These are phyloP conservation scores for Melangyna quadrimaculata DNA, from an alignment of 2,888 invertebrate genomes.

Conservation along the genomic window DNA sequence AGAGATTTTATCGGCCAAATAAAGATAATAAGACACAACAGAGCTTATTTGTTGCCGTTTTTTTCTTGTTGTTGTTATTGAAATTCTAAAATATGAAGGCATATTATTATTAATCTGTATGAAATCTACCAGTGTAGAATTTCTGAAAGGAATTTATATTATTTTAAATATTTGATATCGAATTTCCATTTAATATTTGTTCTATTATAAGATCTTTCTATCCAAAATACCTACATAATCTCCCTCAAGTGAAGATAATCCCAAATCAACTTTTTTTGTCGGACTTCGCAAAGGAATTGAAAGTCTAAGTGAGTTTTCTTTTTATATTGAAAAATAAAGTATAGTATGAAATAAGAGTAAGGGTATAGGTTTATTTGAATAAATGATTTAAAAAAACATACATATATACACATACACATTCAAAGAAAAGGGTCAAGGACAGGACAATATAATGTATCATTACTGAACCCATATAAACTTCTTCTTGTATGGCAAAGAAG, in stretches of 20 bases:
- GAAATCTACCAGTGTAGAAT: conserved; percentile 3
- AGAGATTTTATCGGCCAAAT: background rate
- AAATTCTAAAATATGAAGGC: background rate
- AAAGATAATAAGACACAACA: background rate
- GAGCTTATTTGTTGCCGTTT: background rate
- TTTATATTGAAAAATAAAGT: conserved; percentile 14
- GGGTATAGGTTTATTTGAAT: background rate
- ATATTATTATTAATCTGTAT: background rate
- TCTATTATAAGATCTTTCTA: background rate
- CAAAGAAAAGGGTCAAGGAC: conserved; percentile 9
- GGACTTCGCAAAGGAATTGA: conserved; percentile 21
- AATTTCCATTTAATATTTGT: background rate
- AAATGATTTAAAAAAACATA: background rate
- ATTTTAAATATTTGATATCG: conserved; percentile 20
- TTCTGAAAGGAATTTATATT: background rate
- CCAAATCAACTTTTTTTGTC: conserved; percentile 4
- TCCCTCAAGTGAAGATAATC: conserved; percentile 1
- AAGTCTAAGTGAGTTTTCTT: background rate
- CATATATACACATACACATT: background rate
- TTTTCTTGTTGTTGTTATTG: background rate
- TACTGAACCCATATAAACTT: background rate
- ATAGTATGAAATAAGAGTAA: background rate
- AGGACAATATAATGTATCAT: conserved; percentile 9
- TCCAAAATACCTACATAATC: background rate
- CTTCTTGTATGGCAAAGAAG: background rate